Base-by-base conservation (phyloP, 2,888 invertebrate species). In the Orthosia gothica region DNA sequence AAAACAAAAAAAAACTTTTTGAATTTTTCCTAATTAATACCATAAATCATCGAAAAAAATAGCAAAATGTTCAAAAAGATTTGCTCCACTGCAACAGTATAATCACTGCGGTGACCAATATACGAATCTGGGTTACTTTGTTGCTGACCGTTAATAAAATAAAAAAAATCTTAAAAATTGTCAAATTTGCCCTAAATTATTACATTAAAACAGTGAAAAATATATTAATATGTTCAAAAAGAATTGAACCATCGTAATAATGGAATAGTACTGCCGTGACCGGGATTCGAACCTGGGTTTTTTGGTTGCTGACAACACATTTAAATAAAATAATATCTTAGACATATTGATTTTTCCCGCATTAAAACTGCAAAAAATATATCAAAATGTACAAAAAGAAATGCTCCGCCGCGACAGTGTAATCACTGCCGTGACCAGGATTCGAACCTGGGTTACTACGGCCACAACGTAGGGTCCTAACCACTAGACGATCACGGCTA, bases 401-500 rank as follows among this genome's bases (percentile, higher is more conserved):
- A 7, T 7, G 13, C 80, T 77, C 83, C 81, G 72, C 81, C 83
- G 72, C 23, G 72, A 80, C 80, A 80, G 83, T 80, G 83, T 32
- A n/a, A 57, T 74, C 94, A 95, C 95, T 97, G 97, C 97, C 97
- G 97, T 97, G 97, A 97, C 97, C 97, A 97, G 97, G 97, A 97
- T 97, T 97, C 97, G 97, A 97, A 97, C 97, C 97, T 97, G 97
- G 97, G 97, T 97, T 97, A 97, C 96, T 96, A 97, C 97, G 97
- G 97, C 97, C 97, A 97, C 97, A 97, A 97, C 97, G 97, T 97
- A 97, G 97, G 96, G 97, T 97, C 97, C 97, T 97, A 97, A 97
- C 97, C 97, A 97, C 97, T 97, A 97, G 97, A 97, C 97, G 97
- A 97, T 97, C 97, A 97, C 97, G 97, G 97, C 84, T 84, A 67